Conservation (phyloP, 2,888 invertebrate genomes). For the Brachyptera risi region DNA sequence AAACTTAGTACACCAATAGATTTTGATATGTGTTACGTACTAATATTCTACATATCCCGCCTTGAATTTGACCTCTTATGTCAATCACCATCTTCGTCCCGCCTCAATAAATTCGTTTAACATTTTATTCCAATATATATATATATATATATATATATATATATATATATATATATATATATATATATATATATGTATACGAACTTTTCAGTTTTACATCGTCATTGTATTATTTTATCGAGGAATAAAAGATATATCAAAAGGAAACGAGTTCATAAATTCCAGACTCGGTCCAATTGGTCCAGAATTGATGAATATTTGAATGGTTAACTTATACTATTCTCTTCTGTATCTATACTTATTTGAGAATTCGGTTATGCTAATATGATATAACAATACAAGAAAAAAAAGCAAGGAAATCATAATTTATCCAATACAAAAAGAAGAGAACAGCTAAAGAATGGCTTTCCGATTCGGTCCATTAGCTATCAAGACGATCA, state of each 20-base stretch:
- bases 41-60: no score
- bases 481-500: conserved; percentile 1
- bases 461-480: conserved; percentile 9
- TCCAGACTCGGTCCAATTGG: conserved; percentile 8
- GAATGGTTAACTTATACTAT: not conserved
- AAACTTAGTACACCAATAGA: no score
- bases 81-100: no score
- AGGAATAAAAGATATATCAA: not conserved
- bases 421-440: not conserved
- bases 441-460: not conserved
- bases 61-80: no score
- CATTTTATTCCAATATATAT: no score
- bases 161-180: no score
- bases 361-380: conserved; percentile 2
- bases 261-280: conserved; percentile 7
- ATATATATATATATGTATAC: no score
- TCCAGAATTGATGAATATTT: not conserved
- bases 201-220: no score
- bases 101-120: no score
- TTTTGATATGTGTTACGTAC: no score
- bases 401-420: conserved; percentile 5
- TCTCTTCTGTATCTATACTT: not conserved
- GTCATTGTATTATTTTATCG: conserved; percentile 6
- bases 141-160: no score
- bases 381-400: conserved; percentile 7